These are phyloP conservation scores for Drosophila mimica DNA, from an alignment of 2,888 invertebrate genomes.

Conservation along the genomic window DNA sequence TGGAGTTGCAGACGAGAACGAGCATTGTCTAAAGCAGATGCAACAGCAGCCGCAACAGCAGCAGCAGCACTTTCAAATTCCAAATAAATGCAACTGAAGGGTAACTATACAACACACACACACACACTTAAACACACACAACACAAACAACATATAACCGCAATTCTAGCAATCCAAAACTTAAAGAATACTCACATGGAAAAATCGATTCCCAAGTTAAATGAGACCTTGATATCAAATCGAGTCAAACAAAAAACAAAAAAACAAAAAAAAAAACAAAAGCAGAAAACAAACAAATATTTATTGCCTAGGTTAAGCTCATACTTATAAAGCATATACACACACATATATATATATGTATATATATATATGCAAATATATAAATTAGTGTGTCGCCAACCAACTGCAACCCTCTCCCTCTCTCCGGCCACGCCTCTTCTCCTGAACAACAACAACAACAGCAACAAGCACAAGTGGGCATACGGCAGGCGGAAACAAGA, in stretches of 20 bases:
- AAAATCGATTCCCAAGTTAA: constrained; percentile 29
- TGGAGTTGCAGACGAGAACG: neutral
- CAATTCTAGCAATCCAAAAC: constrained; percentile 67
- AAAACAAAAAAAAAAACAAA: constrained; percentile 1
- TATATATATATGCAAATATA: constrained; percentile 14
- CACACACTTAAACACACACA: constrained; percentile 13
- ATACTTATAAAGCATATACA: constrained; percentile 40
- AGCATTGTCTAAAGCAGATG: constrained; percentile 7
- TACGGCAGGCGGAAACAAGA: constrained; percentile 8
- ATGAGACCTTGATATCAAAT: constrained; percentile 45
- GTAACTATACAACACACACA: constrained; percentile 43
- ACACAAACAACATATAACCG: constrained; percentile 44
- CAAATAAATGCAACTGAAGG: constrained; percentile 52
- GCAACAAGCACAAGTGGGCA: constrained; percentile 52
- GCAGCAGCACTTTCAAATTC: constrained; percentile 24
- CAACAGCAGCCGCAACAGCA: constrained; percentile 6
- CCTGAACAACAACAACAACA: neutral
- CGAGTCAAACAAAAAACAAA: constrained; percentile 22
- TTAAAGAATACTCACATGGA: constrained; percentile 44
- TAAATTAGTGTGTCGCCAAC: constrained; percentile 8
- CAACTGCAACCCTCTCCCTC: constrained; percentile 9
- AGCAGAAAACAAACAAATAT: constrained; percentile 49
- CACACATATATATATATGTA: neutral
- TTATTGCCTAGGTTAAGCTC: constrained; percentile 73
- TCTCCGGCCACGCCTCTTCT: neutral